Base-by-base conservation (phyloP, 2,113 vertebrate species). In the Neofelis nebulosa region DNA sequence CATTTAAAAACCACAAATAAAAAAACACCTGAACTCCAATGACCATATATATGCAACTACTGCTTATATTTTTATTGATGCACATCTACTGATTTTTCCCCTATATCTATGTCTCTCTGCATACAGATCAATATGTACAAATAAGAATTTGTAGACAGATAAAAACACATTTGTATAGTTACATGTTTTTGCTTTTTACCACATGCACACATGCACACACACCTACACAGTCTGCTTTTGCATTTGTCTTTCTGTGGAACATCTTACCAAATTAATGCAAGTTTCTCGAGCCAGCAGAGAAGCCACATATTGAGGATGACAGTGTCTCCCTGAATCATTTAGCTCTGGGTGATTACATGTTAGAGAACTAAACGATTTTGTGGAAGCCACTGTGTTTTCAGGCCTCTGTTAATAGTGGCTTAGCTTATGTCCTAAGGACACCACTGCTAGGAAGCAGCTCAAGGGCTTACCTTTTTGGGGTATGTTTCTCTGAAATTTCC, bases 401-500 rank as follows among this genome's bases (percentile, higher is more conserved):
- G 33, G 14, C 38, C 13, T 38, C 38, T 86, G 23, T 68, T 83
- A 65, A 48, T 3, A 69, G 48, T 5, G 15, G 33, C 69, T 92
- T 41, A 55, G 23, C 65, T 68, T 61, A 11, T 15, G 10, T 48
- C 45, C n/a, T n/a, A 61, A 19, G 33, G 25, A 52, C 7, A 52
- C 0, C 89, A 55, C 4, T 23, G 4, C 27, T 61, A n/a, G 8
- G 33, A 76, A 55, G 45, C 10, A 2, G 0, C 61, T 79, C 41
- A 48, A 19, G 12, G 63, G 31, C 97, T 97, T 96, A 95, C 94
- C 38, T 73, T 38, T 41, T 25, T 7, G 38, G 27, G 0, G 2
- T n/a, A 3, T 5, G 2, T 33, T 71, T 84, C 45, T 27, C 16
- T 2, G 7, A 0, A 0, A 0, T 52, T 11, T 95, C 6, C 1